Evolutionary conservation across 2,797 vertebrate species (phyloP).

Genomic region (Paratrypauchen microcephalus): DNA sequence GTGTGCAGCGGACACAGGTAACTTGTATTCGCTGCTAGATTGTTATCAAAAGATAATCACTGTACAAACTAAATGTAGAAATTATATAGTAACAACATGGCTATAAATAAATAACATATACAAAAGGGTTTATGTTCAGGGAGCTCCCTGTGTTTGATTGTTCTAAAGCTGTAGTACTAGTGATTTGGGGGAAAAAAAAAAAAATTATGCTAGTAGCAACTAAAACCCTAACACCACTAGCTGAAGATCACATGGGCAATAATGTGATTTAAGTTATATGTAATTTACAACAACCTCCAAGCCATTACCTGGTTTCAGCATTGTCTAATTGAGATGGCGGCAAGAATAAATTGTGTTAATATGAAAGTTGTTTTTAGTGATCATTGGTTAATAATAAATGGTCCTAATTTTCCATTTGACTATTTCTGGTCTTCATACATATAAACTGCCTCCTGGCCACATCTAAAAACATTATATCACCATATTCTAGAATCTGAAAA

Average conservation of each 20-base stretch:
- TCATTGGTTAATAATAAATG: no score
- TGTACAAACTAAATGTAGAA: conserved; percentile 17
- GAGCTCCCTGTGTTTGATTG: no score
- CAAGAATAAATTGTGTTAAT: no score
- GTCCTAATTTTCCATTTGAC: no score
- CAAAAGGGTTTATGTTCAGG: neutral
- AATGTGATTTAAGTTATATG: no score
- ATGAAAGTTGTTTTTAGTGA: no score
- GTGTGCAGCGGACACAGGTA: conserved; percentile 23
- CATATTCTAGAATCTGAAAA: no score
- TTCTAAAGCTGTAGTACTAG: neutral
- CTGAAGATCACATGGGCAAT: neutral
- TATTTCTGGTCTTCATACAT: no score
- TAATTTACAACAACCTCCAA: neutral
- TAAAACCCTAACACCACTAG: neutral
- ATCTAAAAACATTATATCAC: no score
- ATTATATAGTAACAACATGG: conserved; percentile 15
- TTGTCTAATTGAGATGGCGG: no score
- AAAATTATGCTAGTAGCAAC: neutral
- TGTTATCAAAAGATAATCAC: conserved; percentile 42
- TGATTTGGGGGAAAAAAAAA: no score
- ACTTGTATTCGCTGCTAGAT: conserved; percentile 19
- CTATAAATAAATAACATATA: conserved; percentile 11
- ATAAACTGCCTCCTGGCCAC: no score
- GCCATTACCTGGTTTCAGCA: neutral